Evolutionary conservation across 1,140 invertebrate genomes (phyloP).

Genomic region (Cheumatopsyche charites): DNA sequence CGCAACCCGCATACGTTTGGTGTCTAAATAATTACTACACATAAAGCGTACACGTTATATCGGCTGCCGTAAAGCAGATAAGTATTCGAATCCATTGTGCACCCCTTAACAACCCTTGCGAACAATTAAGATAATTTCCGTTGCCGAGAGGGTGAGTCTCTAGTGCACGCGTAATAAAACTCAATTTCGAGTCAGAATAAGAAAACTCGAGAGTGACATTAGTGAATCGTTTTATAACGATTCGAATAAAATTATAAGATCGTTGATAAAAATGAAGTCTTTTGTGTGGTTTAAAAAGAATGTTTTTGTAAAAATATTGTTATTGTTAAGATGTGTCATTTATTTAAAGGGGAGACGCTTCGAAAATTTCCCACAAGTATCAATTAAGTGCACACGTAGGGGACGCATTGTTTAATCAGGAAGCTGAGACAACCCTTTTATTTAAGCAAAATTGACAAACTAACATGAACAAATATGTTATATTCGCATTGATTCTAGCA

Average conservation of each 20-base stretch:
- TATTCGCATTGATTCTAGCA: too few relatives aligned
- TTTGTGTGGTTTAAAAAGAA: too few relatives aligned
- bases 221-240: background rate
- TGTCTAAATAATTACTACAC: slow-evolving; percentile 43
- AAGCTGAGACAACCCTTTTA: slow-evolving; percentile 32
- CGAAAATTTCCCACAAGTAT: slow-evolving; percentile 46
- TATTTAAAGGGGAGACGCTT: background rate
- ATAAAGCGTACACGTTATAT: slow-evolving; percentile 37
- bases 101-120: slow-evolving; percentile 46
- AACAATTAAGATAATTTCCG: slow-evolving; percentile 50
- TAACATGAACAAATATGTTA: background rate
- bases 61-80: slow-evolving; percentile 26
- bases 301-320: too few relatives aligned
- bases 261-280: too few relatives aligned
- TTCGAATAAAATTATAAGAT: too few relatives aligned
- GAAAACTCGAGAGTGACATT: background rate
- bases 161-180: background rate
- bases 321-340: too few relatives aligned
- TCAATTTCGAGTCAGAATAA: background rate
- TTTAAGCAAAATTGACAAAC: background rate
- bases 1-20: slow-evolving; percentile 40
- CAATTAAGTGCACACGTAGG: slow-evolving; percentile 38
- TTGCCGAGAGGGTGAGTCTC: slow-evolving; percentile 19
- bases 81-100: slow-evolving; percentile 45
- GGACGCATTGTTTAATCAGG: slow-evolving; percentile 42